phyloP scores from a whole-genome alignment of 2,888 invertebrate species.

The Theretra japonica region DNA sequence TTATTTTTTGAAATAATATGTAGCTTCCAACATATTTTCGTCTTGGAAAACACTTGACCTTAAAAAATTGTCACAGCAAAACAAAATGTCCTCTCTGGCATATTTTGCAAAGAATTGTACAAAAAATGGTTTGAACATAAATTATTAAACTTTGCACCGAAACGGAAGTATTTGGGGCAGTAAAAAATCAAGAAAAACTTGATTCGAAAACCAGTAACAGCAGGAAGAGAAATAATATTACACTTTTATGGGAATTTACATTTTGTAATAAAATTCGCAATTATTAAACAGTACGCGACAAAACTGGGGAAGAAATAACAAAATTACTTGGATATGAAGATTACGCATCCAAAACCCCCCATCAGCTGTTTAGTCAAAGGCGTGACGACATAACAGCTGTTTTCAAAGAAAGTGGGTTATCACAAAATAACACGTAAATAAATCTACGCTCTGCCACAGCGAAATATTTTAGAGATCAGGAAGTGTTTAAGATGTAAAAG shows the following conservation, averaged over 20 bases:
- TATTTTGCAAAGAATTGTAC: background rate
- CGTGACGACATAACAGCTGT: conserved; percentile 78
- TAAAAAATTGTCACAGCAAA: conserved; percentile 4
- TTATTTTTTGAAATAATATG: background rate
- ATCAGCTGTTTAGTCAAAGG: conserved; percentile 62
- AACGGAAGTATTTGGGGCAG: background rate
- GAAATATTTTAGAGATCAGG: background rate
- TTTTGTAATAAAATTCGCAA: background rate
- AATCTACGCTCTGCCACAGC: background rate
- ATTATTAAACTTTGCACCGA: background rate
- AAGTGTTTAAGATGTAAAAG: background rate
- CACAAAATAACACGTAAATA: conserved; percentile 40
- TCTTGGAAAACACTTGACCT: background rate
- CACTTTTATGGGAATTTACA: background rate
- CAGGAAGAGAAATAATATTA: background rate
- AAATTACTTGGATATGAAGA: background rate
- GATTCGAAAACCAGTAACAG: conserved; percentile 7
- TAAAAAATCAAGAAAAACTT: background rate
- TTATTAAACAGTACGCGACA: background rate
- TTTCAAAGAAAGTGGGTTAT: conserved; percentile 70
- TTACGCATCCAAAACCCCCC: background rate
- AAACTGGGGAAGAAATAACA: background rate
- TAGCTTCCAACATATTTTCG: background rate
- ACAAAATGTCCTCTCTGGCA: conserved; percentile 14
- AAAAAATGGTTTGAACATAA: background rate